Evolutionary conservation across 64 coral and sea anemone species (phyloP).

Genomic region (Anthopleura sola): DNA sequence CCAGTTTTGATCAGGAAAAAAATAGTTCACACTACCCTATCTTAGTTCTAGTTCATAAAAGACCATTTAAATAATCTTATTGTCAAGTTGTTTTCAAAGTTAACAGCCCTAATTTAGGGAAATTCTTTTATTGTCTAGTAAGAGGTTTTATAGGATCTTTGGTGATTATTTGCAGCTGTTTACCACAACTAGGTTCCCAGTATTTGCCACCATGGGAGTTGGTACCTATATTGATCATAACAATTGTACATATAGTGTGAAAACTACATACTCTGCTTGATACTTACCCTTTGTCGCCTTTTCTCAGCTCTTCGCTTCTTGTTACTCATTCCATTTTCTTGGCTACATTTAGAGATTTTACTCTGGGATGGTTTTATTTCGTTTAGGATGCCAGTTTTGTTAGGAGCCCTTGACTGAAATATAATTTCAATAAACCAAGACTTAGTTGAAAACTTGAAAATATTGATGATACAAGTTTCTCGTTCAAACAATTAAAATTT

Average conservation of each 20-base stretch:
- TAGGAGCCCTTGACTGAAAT: constrained; percentile 72
- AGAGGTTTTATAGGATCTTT: not conserved
- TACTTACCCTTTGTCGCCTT: constrained; percentile 40
- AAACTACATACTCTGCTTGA: not conserved
- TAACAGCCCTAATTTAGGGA: not conserved
- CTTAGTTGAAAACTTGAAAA: constrained; percentile 45
- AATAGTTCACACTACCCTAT: not conserved
- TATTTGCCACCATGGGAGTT: not conserved
- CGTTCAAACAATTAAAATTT: not conserved
- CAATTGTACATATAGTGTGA: not conserved
- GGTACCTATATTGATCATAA: not conserved
- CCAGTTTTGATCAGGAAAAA: not conserved
- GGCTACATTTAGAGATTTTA: constrained; percentile 61
- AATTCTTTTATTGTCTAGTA: not conserved
- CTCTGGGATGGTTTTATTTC: constrained; percentile 62
- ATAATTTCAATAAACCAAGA: not conserved
- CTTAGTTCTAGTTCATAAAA: not conserved
- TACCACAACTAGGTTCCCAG: not conserved
- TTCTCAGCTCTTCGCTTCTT: constrained; percentile 65
- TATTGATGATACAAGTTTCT: not conserved
- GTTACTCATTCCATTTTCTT: constrained; percentile 86
- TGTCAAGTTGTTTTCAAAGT: not conserved
- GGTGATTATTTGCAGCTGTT: not conserved
- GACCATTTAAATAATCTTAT: not conserved
- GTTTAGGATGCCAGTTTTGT: constrained; percentile 52